Conservation (phyloP, 2,113 vertebrate species). For the Telmatochromis sp. region DNA sequence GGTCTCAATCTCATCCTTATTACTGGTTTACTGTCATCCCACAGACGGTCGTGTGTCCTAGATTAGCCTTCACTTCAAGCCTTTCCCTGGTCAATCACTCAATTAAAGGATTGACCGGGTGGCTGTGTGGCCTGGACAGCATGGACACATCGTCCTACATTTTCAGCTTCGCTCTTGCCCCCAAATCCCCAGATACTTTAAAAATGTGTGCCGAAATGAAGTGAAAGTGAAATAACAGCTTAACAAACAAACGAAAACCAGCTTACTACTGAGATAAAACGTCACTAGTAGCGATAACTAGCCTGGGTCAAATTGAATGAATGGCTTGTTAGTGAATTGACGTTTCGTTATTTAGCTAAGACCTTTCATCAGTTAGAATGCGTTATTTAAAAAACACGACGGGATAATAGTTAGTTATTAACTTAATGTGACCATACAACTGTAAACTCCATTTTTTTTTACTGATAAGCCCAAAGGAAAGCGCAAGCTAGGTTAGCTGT, state of each 20-base stretch:
- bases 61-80: background rate
- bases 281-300: background rate
- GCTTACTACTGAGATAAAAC: background rate
- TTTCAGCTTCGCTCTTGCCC: background rate
- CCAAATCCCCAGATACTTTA: background rate
- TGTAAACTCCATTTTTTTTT: background rate
- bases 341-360: background rate
- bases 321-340: background rate
- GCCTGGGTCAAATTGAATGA: background rate
- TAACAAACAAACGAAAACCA: background rate
- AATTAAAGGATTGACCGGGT: constrained; percentile 45
- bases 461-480: background rate
- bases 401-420: background rate
- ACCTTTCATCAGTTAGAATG: background rate
- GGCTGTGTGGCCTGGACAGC: background rate
- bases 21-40: background rate
- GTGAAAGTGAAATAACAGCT: background rate
- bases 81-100: constrained; percentile 19
- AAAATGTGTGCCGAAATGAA: background rate
- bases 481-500: background rate
- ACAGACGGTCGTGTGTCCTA: background rate
- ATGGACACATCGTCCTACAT: background rate
- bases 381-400: background rate
- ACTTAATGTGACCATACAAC: background rate
- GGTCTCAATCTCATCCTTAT: background rate